Conservation (phyloP, 2,888 invertebrate species). For the Zaprionus lineosus region DNA sequence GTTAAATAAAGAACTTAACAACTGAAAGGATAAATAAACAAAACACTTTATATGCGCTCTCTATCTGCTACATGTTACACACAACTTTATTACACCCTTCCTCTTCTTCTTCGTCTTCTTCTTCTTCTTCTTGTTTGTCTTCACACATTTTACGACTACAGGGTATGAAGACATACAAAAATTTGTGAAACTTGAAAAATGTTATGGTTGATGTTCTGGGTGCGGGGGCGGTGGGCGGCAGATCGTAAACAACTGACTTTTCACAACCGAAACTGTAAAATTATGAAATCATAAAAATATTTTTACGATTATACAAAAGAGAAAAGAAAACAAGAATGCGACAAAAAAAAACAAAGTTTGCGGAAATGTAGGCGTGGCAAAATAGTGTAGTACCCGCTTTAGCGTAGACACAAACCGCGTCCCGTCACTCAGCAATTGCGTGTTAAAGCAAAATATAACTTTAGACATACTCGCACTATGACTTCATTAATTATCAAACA, state of each 20-base stretch:
- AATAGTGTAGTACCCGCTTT: constrained; percentile 4
- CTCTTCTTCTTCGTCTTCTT: too few relatives aligned
- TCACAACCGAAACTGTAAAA: constrained; percentile 68
- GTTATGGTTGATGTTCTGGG: too few relatives aligned
- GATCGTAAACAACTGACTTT: constrained; percentile 57
- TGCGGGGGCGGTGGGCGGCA: constrained; percentile 28
- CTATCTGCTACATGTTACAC: too few relatives aligned
- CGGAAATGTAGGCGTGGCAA: constrained; percentile 59
- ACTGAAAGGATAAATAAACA: too few relatives aligned
- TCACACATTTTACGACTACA: too few relatives aligned
- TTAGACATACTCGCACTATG: constrained; percentile 65
- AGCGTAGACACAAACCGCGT: constrained; percentile 31
- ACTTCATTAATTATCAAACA: constrained; percentile 79
- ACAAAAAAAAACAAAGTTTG: too few relatives aligned
- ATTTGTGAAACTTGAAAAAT: constrained; percentile 29
- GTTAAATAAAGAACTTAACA: too few relatives aligned
- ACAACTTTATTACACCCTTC: too few relatives aligned
- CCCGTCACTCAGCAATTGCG: constrained; percentile 59
- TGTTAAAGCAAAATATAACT: constrained; percentile 71
- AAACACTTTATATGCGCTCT: too few relatives aligned
- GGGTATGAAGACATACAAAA: constrained; percentile 36
- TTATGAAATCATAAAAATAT: constrained; percentile 79
- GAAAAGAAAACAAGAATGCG: too few relatives aligned
- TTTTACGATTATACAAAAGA: constrained; percentile 75
- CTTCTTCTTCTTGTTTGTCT: too few relatives aligned